Conservation (phyloP, 2,797 vertebrate genomes). For the Poeciliopsis infans region DNA sequence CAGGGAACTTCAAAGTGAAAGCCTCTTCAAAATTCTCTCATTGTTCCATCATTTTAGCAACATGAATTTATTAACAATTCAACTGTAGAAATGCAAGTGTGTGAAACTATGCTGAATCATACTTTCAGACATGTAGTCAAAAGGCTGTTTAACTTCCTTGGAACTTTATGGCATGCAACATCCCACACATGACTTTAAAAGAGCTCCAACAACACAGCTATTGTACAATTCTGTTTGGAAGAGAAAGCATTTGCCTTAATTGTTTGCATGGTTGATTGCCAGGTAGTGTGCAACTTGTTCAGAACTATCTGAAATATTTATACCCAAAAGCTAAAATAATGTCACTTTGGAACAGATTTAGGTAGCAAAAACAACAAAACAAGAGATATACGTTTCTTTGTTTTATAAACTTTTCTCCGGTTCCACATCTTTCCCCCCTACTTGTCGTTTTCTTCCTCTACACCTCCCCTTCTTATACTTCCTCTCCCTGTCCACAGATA, state of each 20-base stretch:
- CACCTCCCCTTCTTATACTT: slow-evolving; percentile 40
- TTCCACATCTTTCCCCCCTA: not conserved
- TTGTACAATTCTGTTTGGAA: not conserved
- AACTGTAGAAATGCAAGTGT: not conserved
- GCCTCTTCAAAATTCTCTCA: not conserved
- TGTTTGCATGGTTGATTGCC: not conserved
- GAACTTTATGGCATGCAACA: not conserved
- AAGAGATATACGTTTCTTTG: slow-evolving; percentile 24
- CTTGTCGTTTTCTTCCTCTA: slow-evolving; percentile 13
- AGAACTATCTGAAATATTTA: slow-evolving; percentile 11
- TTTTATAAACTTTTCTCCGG: slow-evolving; percentile 18
- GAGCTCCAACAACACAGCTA: not conserved
- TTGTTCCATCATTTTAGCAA: not conserved
- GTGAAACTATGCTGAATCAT: not conserved
- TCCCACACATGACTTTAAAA: not conserved
- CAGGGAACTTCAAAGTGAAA: not conserved
- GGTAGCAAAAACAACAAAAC: slow-evolving; percentile 25
- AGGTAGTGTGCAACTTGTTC: slow-evolving; percentile 10
- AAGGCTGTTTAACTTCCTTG: not conserved
- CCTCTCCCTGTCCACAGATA: slow-evolving; percentile 52
- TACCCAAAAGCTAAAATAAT: slow-evolving; percentile 6
- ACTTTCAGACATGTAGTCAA: not conserved
- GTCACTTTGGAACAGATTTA: slow-evolving; percentile 22
- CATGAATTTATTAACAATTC: not conserved
- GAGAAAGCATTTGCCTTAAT: not conserved